Conservation (phyloP, 2,113 vertebrate genomes). For the Protomyctophum bolini region DNA sequence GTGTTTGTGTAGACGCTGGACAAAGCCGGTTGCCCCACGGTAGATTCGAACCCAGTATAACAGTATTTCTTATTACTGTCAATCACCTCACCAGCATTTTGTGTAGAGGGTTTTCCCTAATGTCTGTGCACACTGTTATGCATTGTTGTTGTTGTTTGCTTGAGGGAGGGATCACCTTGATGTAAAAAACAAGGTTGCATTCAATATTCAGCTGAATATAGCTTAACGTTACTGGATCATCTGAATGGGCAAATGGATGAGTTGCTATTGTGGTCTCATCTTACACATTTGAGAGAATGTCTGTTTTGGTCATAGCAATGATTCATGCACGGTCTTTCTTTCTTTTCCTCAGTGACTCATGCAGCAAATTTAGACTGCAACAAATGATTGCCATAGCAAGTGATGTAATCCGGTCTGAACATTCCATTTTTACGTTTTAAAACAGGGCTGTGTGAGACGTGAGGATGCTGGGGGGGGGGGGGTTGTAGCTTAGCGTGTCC, state of each 20-base stretch:
- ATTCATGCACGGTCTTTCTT: conserved; percentile 17
- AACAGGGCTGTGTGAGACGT: too few species aligned
- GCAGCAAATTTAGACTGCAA: conserved; percentile 5
- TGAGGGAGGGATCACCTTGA: not conserved
- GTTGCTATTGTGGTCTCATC: not conserved
- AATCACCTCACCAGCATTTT: conserved; percentile 39
- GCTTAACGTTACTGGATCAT: not conserved
- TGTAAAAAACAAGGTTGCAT: not conserved
- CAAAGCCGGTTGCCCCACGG: too few species aligned
- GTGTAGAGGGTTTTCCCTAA: not conserved
- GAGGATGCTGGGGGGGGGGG: too few species aligned
- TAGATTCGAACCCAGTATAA: too few species aligned
- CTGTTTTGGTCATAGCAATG: conserved; percentile 38
- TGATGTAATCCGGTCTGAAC: not conserved
- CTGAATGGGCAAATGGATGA: not conserved
- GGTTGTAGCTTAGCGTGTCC: too few species aligned
- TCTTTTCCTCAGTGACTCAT: conserved; percentile 22
- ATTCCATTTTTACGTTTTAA: too few species aligned
- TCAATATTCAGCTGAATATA: not conserved
- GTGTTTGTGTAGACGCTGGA: too few species aligned
- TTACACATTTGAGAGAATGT: conserved; percentile 22
- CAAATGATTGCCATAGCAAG: not conserved
- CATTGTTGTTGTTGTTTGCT: not conserved
- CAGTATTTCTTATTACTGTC: conserved; percentile 31
- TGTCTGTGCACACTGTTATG: not conserved